A percentile compares a stretch with the other conserved stretches of the same genome.
These are phyloP conservation scores for Cheilosia scutellata DNA, from an alignment of 2,888 invertebrate genomes.

Conservation along the genomic window DNA sequence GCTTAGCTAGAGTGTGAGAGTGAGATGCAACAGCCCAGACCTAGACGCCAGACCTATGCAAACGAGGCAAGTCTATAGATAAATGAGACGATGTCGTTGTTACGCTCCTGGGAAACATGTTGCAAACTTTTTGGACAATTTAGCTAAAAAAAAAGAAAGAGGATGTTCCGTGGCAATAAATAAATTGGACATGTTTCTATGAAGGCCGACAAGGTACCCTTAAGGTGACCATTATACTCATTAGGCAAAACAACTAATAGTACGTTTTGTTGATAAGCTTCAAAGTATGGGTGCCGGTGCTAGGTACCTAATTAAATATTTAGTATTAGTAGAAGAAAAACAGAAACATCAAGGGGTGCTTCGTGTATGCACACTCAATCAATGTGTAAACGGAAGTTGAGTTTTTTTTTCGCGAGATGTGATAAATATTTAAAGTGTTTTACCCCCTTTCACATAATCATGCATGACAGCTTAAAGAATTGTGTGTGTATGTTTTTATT, in stretches of 20 bases:
- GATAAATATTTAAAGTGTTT: conserved; percentile 69
- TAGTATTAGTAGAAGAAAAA: conserved; percentile 19
- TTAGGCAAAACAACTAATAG: conserved; percentile 38
- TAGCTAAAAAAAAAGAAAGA: conserved; percentile 30
- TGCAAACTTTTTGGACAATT: conserved; percentile 70
- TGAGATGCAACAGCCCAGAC: conserved; percentile 57
- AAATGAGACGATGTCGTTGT: conserved; percentile 59
- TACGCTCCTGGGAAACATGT: conserved; percentile 70
- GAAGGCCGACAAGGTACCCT: conserved; percentile 65
- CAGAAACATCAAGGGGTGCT: conserved; percentile 17
- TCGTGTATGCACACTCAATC: conserved; percentile 35
- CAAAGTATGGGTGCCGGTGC: conserved; percentile 23
- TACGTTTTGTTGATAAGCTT: not conserved
- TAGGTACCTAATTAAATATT: conserved; percentile 62
- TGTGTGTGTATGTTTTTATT: conserved; percentile 23
- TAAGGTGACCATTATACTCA: conserved; percentile 65
- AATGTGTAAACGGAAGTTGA: conserved; percentile 25
- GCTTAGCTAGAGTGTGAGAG: conserved; percentile 20
- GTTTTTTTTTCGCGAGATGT: conserved; percentile 46
- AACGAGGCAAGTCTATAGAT: conserved; percentile 61
- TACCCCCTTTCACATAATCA: conserved; percentile 65
- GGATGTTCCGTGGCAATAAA: conserved; percentile 65
- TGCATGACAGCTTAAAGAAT: conserved; percentile 70
- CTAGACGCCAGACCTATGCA: conserved; percentile 47
- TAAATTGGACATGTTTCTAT: conserved; percentile 70